Percentiles rank a stretch among this genome's conserved stretches.
These are phyloP conservation scores for Oryctes rhinoceros DNA, from an alignment of 1,140 invertebrate genomes.

Conservation along the genomic window DNA sequence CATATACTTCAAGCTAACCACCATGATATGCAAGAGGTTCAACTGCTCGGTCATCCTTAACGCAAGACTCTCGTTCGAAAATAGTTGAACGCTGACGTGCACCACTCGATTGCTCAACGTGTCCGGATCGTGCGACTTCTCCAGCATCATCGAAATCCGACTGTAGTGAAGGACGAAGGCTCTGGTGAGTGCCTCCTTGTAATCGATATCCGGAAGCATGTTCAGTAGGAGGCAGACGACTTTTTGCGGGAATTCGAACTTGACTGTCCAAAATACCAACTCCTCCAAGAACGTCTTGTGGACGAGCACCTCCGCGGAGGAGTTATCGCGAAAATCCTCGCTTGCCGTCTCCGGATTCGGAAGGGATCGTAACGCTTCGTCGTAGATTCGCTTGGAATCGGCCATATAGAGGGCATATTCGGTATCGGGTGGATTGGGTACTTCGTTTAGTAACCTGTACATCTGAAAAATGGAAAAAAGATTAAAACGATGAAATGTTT, in stretches of 20 bases:
- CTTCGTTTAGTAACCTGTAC: conserved; percentile 70
- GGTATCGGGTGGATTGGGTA: conserved; percentile 67
- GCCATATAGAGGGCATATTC: conserved; percentile 78
- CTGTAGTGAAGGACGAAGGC: conserved; percentile 97
- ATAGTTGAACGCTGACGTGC: conserved; percentile 95
- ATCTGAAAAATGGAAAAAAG: conserved; percentile 61
- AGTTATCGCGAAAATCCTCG: conserved; percentile 79
- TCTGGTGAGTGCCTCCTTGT: conserved; percentile 93
- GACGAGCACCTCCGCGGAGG: conserved; percentile 78
- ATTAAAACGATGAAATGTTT: background rate
- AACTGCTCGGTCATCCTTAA: conserved; percentile 89
- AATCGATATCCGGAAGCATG: conserved; percentile 93
- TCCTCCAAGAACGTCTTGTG: conserved; percentile 94
- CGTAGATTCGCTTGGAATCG: conserved; percentile 79
- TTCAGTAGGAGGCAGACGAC: conserved; percentile 95
- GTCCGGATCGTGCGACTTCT: conserved; percentile 72
- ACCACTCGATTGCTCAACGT: conserved; percentile 94
- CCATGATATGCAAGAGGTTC: conserved; percentile 92
- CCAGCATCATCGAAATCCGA: conserved; percentile 89
- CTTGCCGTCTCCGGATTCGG: conserved; percentile 82
- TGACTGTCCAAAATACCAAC: conserved; percentile 97
- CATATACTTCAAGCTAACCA: conserved; percentile 92
- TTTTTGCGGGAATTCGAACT: conserved; percentile 97
- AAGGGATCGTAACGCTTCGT: conserved; percentile 79
- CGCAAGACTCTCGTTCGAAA: conserved; percentile 92